Percentiles rank a stretch among this genome's conserved stretches.
Conservation (phyloP, 2,113 vertebrate genomes). For the Turdus rufiventris region DNA sequence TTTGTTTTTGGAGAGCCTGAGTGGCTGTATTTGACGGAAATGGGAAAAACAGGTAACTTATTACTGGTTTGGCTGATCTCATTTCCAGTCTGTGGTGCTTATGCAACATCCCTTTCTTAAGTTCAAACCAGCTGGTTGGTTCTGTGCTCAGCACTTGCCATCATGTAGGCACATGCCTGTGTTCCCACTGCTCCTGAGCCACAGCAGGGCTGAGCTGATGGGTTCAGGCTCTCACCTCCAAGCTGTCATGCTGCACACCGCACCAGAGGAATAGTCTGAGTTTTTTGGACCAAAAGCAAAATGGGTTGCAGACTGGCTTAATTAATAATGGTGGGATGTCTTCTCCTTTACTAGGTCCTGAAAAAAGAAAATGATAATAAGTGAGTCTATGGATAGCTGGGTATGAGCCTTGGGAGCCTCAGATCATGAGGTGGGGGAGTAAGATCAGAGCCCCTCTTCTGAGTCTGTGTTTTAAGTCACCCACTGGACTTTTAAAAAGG, state of each 20-base stretch:
- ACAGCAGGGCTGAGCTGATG: rapidly evolving
- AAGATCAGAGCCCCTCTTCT: not conserved
- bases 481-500: not conserved
- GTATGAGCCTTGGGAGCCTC: not conserved
- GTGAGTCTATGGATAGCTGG: rapidly evolving
- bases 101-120: rapidly evolving
- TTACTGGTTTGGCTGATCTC: not conserved
- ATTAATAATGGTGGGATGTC: conserved; percentile 76
- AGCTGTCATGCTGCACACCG: conserved; percentile 63
- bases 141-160: rapidly evolving
- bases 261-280: conserved; percentile 75
- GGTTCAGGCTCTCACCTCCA: conserved; percentile 46
- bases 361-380: not conserved
- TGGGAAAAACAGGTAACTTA: not conserved
- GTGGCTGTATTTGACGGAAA: not conserved
- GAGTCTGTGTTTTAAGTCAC: not conserved
- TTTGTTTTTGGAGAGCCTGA: rapidly evolving
- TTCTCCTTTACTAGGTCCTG: conserved; percentile 71
- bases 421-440: rapidly evolving
- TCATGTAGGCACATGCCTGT: rapidly evolving
- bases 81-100: not conserved
- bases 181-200: rapidly evolving
- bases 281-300: conserved; percentile 80
- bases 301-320: conserved; percentile 74
- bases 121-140: rapidly evolving